A percentile compares a stretch with the other conserved stretches of the same genome.
phyloP scores from a whole-genome alignment of 1,140 invertebrate genomes.

The Rhopalosiphum maidis region DNA sequence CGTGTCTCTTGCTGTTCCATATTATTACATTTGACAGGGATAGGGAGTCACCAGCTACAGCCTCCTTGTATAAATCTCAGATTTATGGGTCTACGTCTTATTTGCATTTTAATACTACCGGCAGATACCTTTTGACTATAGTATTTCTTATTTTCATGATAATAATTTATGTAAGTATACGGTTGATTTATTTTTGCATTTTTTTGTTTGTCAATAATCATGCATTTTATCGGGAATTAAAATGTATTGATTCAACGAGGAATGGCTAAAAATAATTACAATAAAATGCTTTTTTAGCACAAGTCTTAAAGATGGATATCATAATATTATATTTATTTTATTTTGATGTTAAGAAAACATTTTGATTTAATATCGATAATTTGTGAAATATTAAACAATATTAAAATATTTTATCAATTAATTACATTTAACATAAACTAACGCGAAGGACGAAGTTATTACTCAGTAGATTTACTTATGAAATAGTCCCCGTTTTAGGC shows the following conservation, averaged over 20 bases:
- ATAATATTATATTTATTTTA: neutral
- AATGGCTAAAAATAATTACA: neutral
- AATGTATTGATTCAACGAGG: neutral
- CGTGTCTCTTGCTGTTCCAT: neutral
- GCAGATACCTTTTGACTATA: slow-evolving; percentile 7
- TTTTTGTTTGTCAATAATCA: slow-evolving; percentile 16
- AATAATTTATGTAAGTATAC: neutral
- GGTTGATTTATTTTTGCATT: neutral
- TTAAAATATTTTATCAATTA: neutral
- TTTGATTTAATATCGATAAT: neutral
- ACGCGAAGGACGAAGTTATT: too few species aligned
- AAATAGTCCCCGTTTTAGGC: neutral
- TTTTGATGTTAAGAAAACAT: neutral
- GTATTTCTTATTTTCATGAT: neutral
- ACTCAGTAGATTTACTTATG: neutral
- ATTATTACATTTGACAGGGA: neutral
- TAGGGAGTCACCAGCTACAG: neutral
- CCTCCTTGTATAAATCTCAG: neutral
- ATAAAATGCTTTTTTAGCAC: neutral
- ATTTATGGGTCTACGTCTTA: neutral
- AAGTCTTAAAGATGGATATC: neutral
- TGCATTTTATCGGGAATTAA: neutral
- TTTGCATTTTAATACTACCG: slow-evolving; percentile 2
- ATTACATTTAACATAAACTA: neutral
- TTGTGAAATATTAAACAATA: neutral